phyloP scores from a whole-genome alignment of 2,888 invertebrate species.

The Mimas tiliae region DNA sequence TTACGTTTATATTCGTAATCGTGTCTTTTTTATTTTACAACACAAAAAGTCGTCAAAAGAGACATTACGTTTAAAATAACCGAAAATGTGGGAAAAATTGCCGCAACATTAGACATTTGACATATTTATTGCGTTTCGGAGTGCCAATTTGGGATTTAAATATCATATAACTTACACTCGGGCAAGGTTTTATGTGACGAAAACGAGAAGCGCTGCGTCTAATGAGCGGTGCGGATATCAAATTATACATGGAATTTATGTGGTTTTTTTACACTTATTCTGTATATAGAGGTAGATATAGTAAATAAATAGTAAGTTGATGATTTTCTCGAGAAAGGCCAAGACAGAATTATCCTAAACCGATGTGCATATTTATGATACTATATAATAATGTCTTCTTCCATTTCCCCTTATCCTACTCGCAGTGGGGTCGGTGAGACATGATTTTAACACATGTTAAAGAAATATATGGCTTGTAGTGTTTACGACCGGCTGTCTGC shows the following conservation, averaged over 20 bases:
- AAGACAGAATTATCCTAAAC: too few species aligned
- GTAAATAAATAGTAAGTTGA: too few species aligned
- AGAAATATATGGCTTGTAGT: too few species aligned
- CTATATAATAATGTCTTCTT: too few species aligned
- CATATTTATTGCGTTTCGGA: conserved; percentile 55
- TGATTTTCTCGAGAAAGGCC: too few species aligned
- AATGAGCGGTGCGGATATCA: conserved; percentile 24
- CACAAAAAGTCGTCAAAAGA: background rate
- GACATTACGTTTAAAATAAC: conserved; percentile 14
- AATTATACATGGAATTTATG: conserved; percentile 1
- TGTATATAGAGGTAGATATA: too few species aligned
- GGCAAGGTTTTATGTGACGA: conserved; percentile 45
- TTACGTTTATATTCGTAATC: background rate
- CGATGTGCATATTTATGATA: too few species aligned
- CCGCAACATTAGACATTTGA: conserved; percentile 25
- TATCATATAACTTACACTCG: conserved; percentile 49
- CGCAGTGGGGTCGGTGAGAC: too few species aligned
- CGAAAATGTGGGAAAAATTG: background rate
- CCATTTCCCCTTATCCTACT: too few species aligned
- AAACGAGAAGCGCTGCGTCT: conserved; percentile 37
- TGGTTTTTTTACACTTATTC: background rate
- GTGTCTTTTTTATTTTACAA: background rate
- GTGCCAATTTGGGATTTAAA: conserved; percentile 60
- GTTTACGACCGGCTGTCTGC: too few species aligned
- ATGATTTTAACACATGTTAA: too few species aligned